Conservation (phyloP, 2,888 invertebrate genomes). For the Muschampia plurimacula region DNA sequence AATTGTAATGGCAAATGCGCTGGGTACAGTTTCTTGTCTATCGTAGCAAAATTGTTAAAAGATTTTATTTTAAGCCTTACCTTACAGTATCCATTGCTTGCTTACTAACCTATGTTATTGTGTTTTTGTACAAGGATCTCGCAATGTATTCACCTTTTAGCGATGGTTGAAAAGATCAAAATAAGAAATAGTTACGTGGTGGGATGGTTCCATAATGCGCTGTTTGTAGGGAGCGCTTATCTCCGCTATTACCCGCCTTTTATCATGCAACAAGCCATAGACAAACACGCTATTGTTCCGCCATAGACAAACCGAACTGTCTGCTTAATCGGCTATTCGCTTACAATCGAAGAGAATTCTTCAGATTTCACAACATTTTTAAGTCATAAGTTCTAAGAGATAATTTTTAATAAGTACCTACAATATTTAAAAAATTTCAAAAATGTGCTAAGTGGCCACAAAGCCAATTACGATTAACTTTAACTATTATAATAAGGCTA, state of each 20-base stretch:
- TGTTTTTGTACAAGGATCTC: background rate
- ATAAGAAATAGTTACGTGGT: slow-evolving; percentile 8
- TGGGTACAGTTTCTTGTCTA: background rate
- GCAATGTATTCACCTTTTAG: slow-evolving; percentile 15
- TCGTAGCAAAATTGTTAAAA: background rate
- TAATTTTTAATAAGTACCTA: background rate
- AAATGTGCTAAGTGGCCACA: background rate
- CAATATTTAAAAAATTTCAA: no score
- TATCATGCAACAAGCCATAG: slow-evolving; percentile 39
- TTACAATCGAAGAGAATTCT: slow-evolving; percentile 36
- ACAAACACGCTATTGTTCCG: slow-evolving; percentile 40
- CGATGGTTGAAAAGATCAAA: background rate
- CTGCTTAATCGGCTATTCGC: slow-evolving; percentile 36
- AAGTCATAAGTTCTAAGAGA: slow-evolving; percentile 26
- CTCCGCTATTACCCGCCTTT: slow-evolving; percentile 37
- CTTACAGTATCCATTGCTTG: slow-evolving; percentile 2
- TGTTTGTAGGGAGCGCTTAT: slow-evolving; percentile 38
- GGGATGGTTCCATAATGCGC: slow-evolving; percentile 37
- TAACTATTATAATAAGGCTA: background rate
- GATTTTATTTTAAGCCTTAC: background rate
- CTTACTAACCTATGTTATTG: background rate
- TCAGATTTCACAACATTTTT: slow-evolving; percentile 28
- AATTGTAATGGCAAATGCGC: slow-evolving; percentile 37
- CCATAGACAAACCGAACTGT: slow-evolving; percentile 34
- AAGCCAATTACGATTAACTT: background rate